A percentile compares a stretch with the other conserved stretches of the same genome.
phyloP scores from a whole-genome alignment of 92 coral and sea anemone genomes.

The Ricordea florida region DNA sequence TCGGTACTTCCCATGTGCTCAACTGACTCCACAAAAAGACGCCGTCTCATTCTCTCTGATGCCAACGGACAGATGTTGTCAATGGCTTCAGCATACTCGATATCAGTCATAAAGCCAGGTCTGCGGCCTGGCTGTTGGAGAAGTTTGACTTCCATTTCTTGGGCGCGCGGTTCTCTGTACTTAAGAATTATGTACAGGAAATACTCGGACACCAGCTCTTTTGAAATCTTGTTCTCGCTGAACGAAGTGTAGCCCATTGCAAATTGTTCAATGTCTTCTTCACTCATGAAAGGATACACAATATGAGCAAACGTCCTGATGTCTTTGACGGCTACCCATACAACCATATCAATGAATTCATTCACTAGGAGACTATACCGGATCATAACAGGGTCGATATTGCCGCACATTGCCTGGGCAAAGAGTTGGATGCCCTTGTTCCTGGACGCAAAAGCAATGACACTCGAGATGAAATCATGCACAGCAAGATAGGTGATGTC shows the following conservation, averaged over 20 bases:
- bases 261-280: slow-evolving; percentile 96
- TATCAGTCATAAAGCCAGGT: slow-evolving; percentile 94
- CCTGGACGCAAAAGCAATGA: slow-evolving; percentile 63
- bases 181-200: slow-evolving; percentile 90
- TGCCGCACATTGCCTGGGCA: slow-evolving; percentile 94
- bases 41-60: slow-evolving; percentile 88
- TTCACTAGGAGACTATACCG: slow-evolving; percentile 86
- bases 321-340: slow-evolving; percentile 86
- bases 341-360: slow-evolving; percentile 81
- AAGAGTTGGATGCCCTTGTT: slow-evolving; percentile 81
- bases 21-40: slow-evolving; percentile 87
- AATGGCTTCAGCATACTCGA: slow-evolving; percentile 95
- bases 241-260: slow-evolving; percentile 97
- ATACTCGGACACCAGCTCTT: slow-evolving; percentile 82
- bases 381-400: slow-evolving; percentile 85
- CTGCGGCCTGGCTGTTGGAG: slow-evolving; percentile 77
- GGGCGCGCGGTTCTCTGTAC: slow-evolving; percentile 94
- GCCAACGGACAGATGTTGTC: slow-evolving; percentile 95
- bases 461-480: slow-evolving; percentile 87
- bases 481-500: slow-evolving; percentile 78
- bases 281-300: slow-evolving; percentile 96
- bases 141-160: slow-evolving; percentile 88
- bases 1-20: slow-evolving; percentile 75
- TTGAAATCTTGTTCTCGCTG: slow-evolving; percentile 95
- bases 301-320: slow-evolving; percentile 77